Conservation (phyloP, 1,140 invertebrate genomes). For the Nephotettix cincticeps region DNA sequence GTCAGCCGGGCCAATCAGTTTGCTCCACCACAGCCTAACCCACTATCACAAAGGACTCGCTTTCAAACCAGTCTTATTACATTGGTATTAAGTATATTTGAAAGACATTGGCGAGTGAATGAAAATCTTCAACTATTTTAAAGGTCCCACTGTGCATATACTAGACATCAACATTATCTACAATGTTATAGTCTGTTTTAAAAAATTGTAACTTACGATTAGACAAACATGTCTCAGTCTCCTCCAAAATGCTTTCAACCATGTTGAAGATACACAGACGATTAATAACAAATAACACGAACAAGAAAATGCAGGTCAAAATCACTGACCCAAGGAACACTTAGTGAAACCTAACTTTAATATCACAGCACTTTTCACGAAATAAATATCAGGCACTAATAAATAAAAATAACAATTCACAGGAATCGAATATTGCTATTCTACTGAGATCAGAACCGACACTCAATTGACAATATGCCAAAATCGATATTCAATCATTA, state of each 20-base stretch:
- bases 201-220: slow-evolving; percentile 7
- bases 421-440: slow-evolving; percentile 12
- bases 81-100: too few relatives aligned
- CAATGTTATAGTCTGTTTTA: too few relatives aligned
- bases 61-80: too few relatives aligned
- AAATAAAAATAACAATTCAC: slow-evolving; percentile 5
- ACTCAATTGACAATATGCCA: slow-evolving; percentile 26
- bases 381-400: slow-evolving; percentile 10
- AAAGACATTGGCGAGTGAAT: too few relatives aligned
- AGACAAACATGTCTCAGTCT: neutral
- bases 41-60: too few relatives aligned
- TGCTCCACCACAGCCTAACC: too few relatives aligned
- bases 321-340: neutral
- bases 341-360: slow-evolving; percentile 18
- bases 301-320: slow-evolving; percentile 5
- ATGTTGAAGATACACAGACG: slow-evolving; percentile 7
- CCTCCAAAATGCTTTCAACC: slow-evolving; percentile 27
- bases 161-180: too few relatives aligned
- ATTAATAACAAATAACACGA: neutral
- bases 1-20: too few relatives aligned
- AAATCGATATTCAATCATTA: slow-evolving; percentile 19
- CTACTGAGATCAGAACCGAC: slow-evolving; percentile 12
- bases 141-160: too few relatives aligned
- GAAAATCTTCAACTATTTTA: too few relatives aligned
- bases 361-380: slow-evolving; percentile 18